Conservation (phyloP, 2,888 invertebrate genomes). For the Nudaria mundana region DNA sequence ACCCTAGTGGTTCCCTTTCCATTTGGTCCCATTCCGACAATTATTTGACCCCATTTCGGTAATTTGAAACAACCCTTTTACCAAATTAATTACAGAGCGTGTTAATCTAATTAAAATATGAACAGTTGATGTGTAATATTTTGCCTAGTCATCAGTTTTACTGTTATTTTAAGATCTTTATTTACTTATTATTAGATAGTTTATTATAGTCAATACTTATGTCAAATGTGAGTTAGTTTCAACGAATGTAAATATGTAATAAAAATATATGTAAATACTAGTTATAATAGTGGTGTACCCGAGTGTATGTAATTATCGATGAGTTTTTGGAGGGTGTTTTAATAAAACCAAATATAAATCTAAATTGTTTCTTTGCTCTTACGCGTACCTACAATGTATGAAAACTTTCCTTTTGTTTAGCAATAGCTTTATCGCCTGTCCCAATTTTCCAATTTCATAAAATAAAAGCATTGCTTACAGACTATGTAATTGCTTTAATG, state of each 20-base stretch:
- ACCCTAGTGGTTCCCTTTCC: too few relatives aligned
- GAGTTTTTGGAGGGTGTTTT: conserved; percentile 75
- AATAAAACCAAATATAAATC: conserved; percentile 72
- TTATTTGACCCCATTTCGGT: too few relatives aligned
- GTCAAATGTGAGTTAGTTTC: conserved; percentile 31
- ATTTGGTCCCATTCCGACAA: too few relatives aligned
- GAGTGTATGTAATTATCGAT: conserved; percentile 67
- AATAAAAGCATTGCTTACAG: too few relatives aligned
- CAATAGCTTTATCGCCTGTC: too few relatives aligned
- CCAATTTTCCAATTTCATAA: too few relatives aligned
- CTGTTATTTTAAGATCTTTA: conserved; percentile 23
- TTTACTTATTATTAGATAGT: conserved; percentile 26
- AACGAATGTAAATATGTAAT: conserved; percentile 54
- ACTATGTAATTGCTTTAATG: too few relatives aligned
- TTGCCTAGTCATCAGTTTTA: conserved; percentile 31
- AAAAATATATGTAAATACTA: conserved; percentile 57
- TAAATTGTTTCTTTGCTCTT: conserved; percentile 31
- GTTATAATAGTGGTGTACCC: conserved; percentile 58
- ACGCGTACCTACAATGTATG: conserved; percentile 7
- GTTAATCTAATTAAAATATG: conserved; percentile 26
- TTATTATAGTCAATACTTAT: conserved; percentile 23
- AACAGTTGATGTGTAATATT: conserved; percentile 22
- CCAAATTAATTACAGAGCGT: conserved; percentile 29
- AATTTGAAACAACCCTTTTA: too few relatives aligned
- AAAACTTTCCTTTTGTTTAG: neutral